Conservation (phyloP, 1,140 invertebrate species). For the Drosophila pseudoobscura region DNA sequence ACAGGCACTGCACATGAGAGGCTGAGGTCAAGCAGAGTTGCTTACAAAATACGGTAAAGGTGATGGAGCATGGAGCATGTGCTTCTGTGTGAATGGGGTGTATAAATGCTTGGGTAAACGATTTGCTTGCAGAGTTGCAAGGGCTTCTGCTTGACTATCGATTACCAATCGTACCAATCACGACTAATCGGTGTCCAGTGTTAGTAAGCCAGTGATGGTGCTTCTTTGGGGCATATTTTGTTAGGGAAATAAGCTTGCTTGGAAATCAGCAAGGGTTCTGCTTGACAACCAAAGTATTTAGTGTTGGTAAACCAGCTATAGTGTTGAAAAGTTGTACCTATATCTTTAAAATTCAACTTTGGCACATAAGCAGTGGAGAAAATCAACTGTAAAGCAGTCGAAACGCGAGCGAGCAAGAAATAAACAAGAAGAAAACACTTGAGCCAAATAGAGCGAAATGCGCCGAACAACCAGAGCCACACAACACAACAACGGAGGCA, state of each 20-base stretch:
- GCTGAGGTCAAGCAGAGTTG: constrained; percentile 27
- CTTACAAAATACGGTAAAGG: constrained; percentile 23
- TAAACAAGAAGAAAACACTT: constrained; percentile 37
- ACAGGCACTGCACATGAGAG: constrained; percentile 6
- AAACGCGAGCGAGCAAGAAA: constrained; percentile 3
- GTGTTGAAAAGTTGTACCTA: too few relatives aligned
- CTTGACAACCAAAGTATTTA: too few relatives aligned
- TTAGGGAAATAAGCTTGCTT: too few relatives aligned
- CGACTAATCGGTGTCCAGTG: not conserved
- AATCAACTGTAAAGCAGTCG: constrained; percentile 16
- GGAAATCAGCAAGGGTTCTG: too few relatives aligned
- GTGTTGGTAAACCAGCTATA: too few relatives aligned
- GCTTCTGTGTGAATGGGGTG: not conserved
- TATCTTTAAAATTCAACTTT: constrained; percentile 5
- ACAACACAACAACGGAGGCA: constrained; percentile 20
- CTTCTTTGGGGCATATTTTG: not conserved
- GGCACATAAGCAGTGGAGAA: not conserved
- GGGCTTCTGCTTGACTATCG: too few relatives aligned
- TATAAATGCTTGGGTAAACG: too few relatives aligned
- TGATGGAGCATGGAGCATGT: not conserved
- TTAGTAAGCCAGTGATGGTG: not conserved
- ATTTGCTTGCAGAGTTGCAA: not conserved
- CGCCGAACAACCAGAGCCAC: too few relatives aligned
- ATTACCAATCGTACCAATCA: too few relatives aligned
- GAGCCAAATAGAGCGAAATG: constrained; percentile 45